Base-by-base conservation (phyloP, 2,797 vertebrate genomes). In the Phaenicophaeus curvirostris region DNA sequence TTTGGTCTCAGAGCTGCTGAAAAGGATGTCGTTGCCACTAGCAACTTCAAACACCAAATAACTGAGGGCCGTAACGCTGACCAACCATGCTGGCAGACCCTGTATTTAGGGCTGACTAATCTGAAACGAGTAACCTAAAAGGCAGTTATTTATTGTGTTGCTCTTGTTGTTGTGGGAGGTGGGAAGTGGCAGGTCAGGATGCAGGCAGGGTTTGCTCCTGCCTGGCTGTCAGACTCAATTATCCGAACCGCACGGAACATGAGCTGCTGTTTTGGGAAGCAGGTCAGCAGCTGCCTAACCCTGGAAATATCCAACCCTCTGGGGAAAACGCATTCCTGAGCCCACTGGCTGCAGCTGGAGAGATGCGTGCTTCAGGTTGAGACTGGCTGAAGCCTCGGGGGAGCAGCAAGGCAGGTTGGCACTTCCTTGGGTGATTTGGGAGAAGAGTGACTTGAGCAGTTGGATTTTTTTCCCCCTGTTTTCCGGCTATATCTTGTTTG, bases 221-320 rank as follows among this genome's bases (percentile, higher is more conserved):
- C 77, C 85, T 67, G 87, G 30, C 67, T 85, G 92, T 91, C 92
- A 85, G 68, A 55, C 16, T 37, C 90, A 95, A 95, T 96, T 95
- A 92, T 46, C 88, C 25, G 68, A 55, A 91, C 91, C 87, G 13
- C 94, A 89, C 6, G 46, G 16, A 82, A 91, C 20, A 82, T 85
- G 91, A 92, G 93, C 53, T 79, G 93, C 93, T 92, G 87, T 25
- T 94, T 95, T 46, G 93, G 96, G 95, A 96, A 95, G 89, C 95
- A 92, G 96, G 96, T 96, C 95, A 94, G 94, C 89, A 91, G 95
- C 96, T 94, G 92, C 61, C 87, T 96, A 95, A 96, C 95, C 94
- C 72, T 85, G 6, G 3, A 96, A 96, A 94, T 80, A 96, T 96
- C 93, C 85, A 67, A 0, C 68, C 95, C 95, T 73, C 74, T 16